Percentiles rank a stretch among this genome's conserved stretches.
phyloP scores from a whole-genome alignment of 2,113 vertebrate species.

The Lonchura striata region DNA sequence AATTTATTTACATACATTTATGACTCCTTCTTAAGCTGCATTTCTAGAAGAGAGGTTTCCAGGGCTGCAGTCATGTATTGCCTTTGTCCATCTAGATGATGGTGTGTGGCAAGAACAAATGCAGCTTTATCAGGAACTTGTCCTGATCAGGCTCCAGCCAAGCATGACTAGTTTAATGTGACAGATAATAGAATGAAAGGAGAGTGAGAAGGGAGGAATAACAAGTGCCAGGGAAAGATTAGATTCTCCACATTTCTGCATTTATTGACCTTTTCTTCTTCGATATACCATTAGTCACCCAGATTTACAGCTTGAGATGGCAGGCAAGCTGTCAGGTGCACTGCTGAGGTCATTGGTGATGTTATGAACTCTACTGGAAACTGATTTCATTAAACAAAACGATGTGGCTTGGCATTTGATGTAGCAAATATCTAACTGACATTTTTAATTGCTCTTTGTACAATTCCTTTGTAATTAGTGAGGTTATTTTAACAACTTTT shows the following conservation, averaged over 20 bases:
- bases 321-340: not conserved
- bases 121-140: not conserved
- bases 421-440: not conserved
- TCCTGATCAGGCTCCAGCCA: not conserved
- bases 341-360: not conserved
- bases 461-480: not conserved
- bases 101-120: not conserved
- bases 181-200: not conserved
- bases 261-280: conserved; percentile 41
- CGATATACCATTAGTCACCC: not conserved
- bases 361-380: not conserved
- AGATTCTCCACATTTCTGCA: not conserved
- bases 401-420: not conserved
- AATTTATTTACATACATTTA: not conserved
- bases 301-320: not conserved
- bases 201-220: not conserved
- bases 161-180: not conserved
- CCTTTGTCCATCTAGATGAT: not conserved
- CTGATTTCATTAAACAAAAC: not conserved
- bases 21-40: not conserved
- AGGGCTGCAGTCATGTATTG: not conserved
- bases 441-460: not conserved
- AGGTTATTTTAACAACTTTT: not conserved
- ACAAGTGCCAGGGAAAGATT: not conserved
- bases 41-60: not conserved